These are phyloP conservation scores for Tragelaphus imberbis DNA, from an alignment of 2,113 vertebrate species.

Conservation along the genomic window DNA sequence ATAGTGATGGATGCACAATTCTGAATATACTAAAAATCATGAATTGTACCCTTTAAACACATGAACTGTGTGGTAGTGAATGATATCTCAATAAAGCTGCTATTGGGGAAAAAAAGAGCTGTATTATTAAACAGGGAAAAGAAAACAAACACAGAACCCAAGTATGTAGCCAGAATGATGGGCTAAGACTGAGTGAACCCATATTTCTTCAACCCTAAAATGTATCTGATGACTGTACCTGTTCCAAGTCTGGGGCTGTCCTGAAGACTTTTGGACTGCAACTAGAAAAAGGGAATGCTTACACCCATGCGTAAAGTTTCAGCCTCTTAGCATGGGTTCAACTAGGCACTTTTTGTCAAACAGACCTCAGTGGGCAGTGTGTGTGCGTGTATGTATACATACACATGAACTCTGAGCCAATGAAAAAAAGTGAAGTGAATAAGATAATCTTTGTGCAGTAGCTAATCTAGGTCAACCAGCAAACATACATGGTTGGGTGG, in stretches of 20 bases:
- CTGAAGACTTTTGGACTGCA: neutral
- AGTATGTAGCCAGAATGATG: neutral
- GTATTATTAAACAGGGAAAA: neutral
- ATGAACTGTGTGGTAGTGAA: neutral
- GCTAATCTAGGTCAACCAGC: neutral
- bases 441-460: neutral
- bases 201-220: neutral
- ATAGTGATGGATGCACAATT: neutral
- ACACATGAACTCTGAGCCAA: neutral
- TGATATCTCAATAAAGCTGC: neutral
- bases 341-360: neutral
- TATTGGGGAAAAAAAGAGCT: neutral
- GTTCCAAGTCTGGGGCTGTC: neutral
- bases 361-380: neutral
- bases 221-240: neutral
- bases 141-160: neutral
- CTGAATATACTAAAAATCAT: neutral
- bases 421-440: neutral
- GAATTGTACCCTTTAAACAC: neutral
- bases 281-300: neutral
- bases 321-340: neutral
- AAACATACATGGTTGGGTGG: neutral
- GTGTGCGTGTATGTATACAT: too few relatives aligned
- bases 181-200: neutral
- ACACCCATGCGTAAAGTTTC: neutral